Base-by-base conservation (phyloP, 2,797 vertebrate species). In the Protosalanx chinensis region DNA sequence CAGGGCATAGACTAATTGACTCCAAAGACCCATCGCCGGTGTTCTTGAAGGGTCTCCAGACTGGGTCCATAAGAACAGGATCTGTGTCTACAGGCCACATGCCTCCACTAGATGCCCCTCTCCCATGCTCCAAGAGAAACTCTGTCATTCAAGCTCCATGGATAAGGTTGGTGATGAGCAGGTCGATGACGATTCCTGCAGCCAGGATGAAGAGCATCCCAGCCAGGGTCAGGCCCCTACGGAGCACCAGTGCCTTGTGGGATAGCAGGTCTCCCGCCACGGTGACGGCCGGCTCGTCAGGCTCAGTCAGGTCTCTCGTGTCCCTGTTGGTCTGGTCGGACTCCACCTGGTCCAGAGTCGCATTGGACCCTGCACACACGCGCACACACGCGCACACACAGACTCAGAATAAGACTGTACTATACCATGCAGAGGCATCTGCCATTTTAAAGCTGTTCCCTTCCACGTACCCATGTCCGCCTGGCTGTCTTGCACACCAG, bases 191-290 rank as follows among this genome's bases (percentile, higher is more conserved):
- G 65, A 96, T 65, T 37, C 96, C 94, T 15, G 30, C 79, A 59
- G 88, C 73, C 58, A 97, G 84, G 20, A 94, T 73, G n/a, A 77
- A n/a, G 0, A 94, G 0, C 59, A 94, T 93, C 3, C 49, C 1
- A 4, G 77, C 86, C 64, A 94, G 62, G 46, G 86, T 87, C 57
- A 93, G 75, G 2, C 85, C 85, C 0, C 92, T 80, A 0, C 72
- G 86, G 46, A 93, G 0, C 7, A 94, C 18, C 81, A 95, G 63
- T 2, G 82, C 76, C 18, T 81, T 88, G 72, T 85, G 64, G 0
- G 72, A 10, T 70, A 87, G 64, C 1, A 78, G 0, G 0, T 46
- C 62, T 23, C 64, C 71, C 0, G 29, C 15, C 0, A 82, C 71
- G 23, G 58, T 20, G 7, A 68, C 15, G 1, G 61, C 5, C 7